Conservation (phyloP, 2,797 vertebrate genomes). For the Scleropages formosus region DNA sequence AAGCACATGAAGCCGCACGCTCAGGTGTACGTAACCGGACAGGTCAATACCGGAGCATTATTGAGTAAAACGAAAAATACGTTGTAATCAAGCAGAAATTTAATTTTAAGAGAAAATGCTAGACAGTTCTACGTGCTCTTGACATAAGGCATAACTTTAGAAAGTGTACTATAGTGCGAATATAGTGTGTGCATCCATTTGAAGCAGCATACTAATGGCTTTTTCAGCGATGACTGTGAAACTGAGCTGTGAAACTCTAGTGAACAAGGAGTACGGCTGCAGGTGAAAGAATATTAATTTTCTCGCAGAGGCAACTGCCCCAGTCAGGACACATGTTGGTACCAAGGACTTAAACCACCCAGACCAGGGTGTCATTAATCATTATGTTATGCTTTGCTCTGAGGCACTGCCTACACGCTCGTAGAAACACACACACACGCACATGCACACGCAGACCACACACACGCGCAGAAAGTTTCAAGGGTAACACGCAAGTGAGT, state of each 20-base stretch:
- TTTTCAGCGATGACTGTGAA: no score
- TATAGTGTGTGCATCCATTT: neutral
- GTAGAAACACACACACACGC: conserved; percentile 1
- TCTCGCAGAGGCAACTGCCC: conserved; percentile 43
- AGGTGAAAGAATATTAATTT: conserved; percentile 51
- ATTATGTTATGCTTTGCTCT: conserved; percentile 3
- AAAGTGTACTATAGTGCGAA: neutral
- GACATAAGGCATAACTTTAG: neutral
- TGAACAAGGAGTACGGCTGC: neutral
- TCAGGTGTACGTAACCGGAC: neutral
- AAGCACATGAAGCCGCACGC: neutral
- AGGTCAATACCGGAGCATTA: neutral
- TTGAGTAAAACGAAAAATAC: conserved; percentile 9
- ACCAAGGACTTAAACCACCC: conserved; percentile 55
- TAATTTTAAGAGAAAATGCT: neutral
- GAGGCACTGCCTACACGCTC: conserved; percentile 2
- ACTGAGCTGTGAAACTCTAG: neutral
- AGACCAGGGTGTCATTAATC: conserved; percentile 47
- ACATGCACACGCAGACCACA: conserved; percentile 20
- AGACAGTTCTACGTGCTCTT: neutral
- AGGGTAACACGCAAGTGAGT: conserved; percentile 49
- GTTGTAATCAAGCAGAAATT: neutral
- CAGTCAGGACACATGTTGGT: conserved; percentile 51
- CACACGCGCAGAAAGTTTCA: conserved; percentile 49
- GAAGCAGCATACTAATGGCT: neutral